Evolutionary conservation across 2,888 invertebrate genomes (phyloP).

Genomic region (Vannuccia rotundouncinata): DNA sequence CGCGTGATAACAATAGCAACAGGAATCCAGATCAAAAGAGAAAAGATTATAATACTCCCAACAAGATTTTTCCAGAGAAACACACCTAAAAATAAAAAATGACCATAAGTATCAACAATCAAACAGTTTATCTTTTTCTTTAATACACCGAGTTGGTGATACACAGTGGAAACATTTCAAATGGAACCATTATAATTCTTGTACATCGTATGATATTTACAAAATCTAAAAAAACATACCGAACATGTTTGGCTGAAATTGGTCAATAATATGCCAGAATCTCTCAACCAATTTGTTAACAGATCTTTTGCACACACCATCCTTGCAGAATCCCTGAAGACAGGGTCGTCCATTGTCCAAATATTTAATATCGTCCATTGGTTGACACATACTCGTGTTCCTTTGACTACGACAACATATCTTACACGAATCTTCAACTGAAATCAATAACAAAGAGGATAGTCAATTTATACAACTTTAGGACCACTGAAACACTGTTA

Average conservation of each 20-base stretch:
- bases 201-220: neutral
- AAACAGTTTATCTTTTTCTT: too few species aligned
- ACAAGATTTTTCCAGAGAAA: slow-evolving; percentile 61
- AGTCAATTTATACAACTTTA: neutral
- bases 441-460: slow-evolving; percentile 47
- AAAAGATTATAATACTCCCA: slow-evolving; percentile 79
- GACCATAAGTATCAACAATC: too few species aligned
- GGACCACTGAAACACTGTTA: too few species aligned
- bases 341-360: slow-evolving; percentile 78
- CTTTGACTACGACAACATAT: slow-evolving; percentile 66
- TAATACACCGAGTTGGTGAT: too few species aligned
- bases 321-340: slow-evolving; percentile 79
- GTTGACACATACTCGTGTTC: neutral
- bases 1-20: slow-evolving; percentile 73
- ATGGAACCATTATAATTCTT: too few species aligned
- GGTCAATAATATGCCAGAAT: slow-evolving; percentile 94
- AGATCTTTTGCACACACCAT: slow-evolving; percentile 84
- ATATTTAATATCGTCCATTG: neutral
- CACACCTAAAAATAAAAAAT: slow-evolving; percentile 46
- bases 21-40: slow-evolving; percentile 88
- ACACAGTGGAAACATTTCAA: too few species aligned
- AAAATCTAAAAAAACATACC: slow-evolving; percentile 55
- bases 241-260: slow-evolving; percentile 61
- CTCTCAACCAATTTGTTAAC: slow-evolving; percentile 88
- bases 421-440: slow-evolving; percentile 83